These are phyloP conservation scores for Mesorhabditis sp. DNA, from an alignment of 2,888 invertebrate genomes.

Conservation along the genomic window DNA sequence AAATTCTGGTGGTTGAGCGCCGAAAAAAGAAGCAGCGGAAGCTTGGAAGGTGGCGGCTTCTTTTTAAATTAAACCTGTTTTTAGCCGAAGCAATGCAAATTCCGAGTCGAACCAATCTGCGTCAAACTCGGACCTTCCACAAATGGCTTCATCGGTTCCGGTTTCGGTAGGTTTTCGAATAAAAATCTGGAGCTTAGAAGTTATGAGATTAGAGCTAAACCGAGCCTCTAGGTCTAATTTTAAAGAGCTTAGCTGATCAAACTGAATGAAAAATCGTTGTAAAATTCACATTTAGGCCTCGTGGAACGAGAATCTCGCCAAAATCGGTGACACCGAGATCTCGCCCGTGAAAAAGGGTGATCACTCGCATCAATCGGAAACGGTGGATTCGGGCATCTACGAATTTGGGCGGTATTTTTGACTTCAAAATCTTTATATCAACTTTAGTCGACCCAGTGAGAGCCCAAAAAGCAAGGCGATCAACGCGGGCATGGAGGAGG, in stretches of 20 bases:
- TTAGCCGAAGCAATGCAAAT: not conserved
- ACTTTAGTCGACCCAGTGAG: not conserved
- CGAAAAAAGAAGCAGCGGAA: not conserved
- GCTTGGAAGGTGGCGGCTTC: not conserved
- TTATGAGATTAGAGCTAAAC: no score
- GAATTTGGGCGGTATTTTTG: not conserved
- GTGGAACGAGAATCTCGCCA: not conserved
- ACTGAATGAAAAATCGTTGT: no score
- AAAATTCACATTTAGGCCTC: not conserved
- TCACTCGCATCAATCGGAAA: not conserved
- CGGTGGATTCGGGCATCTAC: constrained; percentile 2
- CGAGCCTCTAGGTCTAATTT: no score
- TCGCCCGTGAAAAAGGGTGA: not conserved
- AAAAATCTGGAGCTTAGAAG: no score
- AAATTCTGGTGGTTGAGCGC: not conserved
- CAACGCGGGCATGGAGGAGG: no score
- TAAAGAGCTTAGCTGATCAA: no score
- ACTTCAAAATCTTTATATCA: not conserved
- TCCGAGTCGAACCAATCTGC: constrained; percentile 1
- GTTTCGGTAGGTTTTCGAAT: no score
- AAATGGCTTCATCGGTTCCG: not conserved
- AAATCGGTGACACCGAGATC: not conserved
- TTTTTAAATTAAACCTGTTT: not conserved
- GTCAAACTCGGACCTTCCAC: not conserved
- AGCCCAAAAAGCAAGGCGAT: not conserved